These are phyloP conservation scores for Puma concolor DNA, from an alignment of 2,113 vertebrate species.

Conservation along the genomic window DNA sequence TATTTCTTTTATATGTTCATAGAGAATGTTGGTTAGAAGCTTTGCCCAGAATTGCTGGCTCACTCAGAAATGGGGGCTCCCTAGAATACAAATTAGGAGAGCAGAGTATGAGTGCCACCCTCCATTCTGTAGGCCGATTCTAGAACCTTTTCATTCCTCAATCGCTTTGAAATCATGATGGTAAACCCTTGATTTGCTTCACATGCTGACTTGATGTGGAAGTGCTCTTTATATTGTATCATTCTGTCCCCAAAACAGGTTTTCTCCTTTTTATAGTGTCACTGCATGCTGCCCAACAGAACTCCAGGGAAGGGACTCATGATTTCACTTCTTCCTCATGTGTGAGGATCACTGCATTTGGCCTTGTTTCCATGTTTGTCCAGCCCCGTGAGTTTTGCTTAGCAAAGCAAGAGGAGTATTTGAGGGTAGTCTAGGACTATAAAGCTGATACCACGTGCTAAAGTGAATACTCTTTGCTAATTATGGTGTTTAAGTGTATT, in stretches of 20 bases:
- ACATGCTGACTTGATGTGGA: not conserved
- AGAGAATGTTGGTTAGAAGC: constrained; percentile 39
- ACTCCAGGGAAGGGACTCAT: not conserved
- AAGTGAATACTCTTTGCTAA: not conserved
- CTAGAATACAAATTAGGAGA: constrained; percentile 72
- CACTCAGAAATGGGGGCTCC: not conserved
- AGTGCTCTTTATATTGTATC: not conserved
- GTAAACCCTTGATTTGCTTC: not conserved
- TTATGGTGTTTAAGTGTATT: not conserved
- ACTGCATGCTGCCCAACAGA: not conserved
- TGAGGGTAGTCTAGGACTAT: not conserved
- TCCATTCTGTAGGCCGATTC: not conserved
- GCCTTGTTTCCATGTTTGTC: not conserved
- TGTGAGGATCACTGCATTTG: not conserved
- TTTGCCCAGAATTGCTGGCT: constrained; percentile 59
- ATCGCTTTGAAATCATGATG: constrained; percentile 22
- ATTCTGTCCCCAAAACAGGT: not conserved
- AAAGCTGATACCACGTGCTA: not conserved
- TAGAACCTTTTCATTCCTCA: not conserved
- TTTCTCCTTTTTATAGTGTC: not conserved
- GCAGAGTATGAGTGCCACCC: not conserved
- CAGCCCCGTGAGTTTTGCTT: not conserved
- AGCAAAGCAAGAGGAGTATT: not conserved
- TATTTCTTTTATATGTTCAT: constrained; percentile 53
- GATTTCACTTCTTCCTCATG: not conserved